Evolutionary conservation across 2,797 vertebrate genomes (phyloP).

Genomic region (Vespertilio murinus): DNA sequence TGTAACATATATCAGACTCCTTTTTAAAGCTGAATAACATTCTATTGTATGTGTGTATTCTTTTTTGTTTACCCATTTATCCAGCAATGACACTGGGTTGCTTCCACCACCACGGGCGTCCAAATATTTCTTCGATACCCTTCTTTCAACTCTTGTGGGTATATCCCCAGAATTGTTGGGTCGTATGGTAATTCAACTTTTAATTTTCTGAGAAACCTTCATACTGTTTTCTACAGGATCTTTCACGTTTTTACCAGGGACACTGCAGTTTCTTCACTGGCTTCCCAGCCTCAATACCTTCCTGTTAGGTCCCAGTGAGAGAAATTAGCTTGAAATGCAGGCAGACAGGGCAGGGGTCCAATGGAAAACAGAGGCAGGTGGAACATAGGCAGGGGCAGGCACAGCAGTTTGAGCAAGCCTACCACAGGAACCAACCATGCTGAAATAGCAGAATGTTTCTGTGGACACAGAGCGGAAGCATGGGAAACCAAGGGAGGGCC

Average conservation of each 20-base stretch:
- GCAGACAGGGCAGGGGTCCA: no score
- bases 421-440: no score
- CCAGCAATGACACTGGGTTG: no score
- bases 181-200: neutral
- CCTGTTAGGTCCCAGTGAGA: neutral
- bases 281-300: neutral
- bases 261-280: neutral
- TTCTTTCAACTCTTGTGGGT: neutral
- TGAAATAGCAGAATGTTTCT: no score
- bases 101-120: neutral
- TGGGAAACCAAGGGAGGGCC: no score
- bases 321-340: no score
- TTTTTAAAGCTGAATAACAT: neutral
- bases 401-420: no score
- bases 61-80: neutral
- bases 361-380: no score
- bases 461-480: no score
- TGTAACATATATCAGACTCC: neutral
- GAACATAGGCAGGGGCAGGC: no score
- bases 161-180: neutral
- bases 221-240: neutral
- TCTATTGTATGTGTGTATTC: neutral
- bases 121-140: neutral
- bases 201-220: neutral
- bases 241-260: neutral